These are phyloP conservation scores for Macrosiphum euphorbiae DNA, from an alignment of 2,888 invertebrate genomes.

Conservation along the genomic window DNA sequence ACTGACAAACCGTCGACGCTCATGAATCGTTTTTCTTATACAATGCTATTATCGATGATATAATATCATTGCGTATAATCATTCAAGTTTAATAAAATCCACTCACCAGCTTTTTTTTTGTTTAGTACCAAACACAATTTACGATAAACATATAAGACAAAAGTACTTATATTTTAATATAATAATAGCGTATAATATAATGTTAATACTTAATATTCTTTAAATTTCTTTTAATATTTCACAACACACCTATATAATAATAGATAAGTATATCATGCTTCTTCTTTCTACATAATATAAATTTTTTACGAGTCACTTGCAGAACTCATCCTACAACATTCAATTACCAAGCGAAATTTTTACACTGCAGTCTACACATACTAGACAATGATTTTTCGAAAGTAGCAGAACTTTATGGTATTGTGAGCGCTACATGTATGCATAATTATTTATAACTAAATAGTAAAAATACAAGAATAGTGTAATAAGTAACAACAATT, in stretches of 20 bases:
- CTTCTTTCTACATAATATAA: background rate
- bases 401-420: background rate
- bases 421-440: background rate
- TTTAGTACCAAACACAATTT: too few species aligned
- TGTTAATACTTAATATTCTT: too few species aligned
- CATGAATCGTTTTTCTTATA: too few species aligned
- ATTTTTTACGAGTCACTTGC: background rate
- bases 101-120: too few species aligned
- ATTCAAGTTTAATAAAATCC: too few species aligned
- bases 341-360: background rate
- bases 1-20: too few species aligned
- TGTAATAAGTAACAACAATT: background rate
- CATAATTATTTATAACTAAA: too few species aligned
- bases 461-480: background rate
- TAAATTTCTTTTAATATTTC: background rate
- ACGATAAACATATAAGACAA: too few species aligned
- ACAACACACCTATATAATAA: background rate
- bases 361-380: background rate
- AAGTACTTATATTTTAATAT: too few species aligned
- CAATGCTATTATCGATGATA: too few species aligned
- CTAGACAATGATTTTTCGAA: background rate
- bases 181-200: too few species aligned
- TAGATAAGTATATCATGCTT: background rate
- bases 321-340: slow-evolving; percentile 16
- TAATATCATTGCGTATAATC: too few species aligned